Evolutionary conservation across 2,113 vertebrate species (phyloP).

Genomic region (Prunella himalayana): DNA sequence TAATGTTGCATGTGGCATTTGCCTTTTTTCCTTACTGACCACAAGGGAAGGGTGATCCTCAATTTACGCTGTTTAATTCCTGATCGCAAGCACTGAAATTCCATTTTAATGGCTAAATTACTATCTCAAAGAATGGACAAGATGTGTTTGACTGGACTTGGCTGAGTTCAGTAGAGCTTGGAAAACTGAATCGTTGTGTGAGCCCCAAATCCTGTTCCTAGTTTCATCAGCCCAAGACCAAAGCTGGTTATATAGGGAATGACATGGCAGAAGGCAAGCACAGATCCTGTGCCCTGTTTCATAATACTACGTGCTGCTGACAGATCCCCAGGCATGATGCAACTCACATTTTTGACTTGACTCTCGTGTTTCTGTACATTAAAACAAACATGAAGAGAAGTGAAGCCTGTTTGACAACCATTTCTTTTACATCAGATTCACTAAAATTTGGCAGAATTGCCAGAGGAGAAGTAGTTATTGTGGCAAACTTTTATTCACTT

Average conservation of each 20-base stretch:
- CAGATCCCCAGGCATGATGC: background rate
- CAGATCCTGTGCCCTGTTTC: background rate
- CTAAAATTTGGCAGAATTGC: background rate
- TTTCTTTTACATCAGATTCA: background rate
- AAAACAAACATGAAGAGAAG: background rate
- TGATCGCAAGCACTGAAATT: background rate
- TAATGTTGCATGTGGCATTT: background rate
- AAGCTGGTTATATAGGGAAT: background rate
- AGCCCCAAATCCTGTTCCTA: background rate
- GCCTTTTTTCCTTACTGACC: background rate
- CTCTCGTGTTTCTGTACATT: background rate
- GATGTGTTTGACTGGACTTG: background rate
- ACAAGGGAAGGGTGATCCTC: background rate
- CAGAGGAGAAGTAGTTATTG: background rate
- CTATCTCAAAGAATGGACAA: background rate
- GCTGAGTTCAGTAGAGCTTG: background rate
- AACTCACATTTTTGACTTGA: background rate
- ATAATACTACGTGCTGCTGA: background rate
- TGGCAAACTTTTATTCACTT: background rate
- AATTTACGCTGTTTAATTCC: background rate
- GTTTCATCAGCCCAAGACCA: background rate
- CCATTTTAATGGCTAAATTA: background rate
- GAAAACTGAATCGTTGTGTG: background rate
- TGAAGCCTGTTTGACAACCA: background rate
- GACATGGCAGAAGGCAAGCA: background rate